Percentiles rank a stretch among this genome's conserved stretches.
Evolutionary conservation across 2,113 vertebrate genomes (phyloP).

Genomic region (Labeo rohita): DNA sequence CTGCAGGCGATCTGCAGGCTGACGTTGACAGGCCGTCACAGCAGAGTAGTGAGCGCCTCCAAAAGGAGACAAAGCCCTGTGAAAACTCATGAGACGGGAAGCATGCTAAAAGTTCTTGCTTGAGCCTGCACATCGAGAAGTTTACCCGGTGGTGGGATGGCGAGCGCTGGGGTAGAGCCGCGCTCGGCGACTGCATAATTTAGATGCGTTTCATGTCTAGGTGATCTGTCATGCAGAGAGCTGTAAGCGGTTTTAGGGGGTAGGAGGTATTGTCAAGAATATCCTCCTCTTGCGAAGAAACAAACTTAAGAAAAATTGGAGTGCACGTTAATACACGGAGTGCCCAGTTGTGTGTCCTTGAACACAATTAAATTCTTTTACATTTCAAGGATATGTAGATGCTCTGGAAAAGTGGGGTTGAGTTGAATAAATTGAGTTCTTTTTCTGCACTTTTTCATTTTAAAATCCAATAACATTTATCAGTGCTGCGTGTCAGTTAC

Average conservation of each 20-base stretch:
- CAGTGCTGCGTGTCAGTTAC: too few species aligned
- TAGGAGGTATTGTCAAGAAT: conserved; percentile 66
- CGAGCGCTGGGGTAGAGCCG: conserved; percentile 29
- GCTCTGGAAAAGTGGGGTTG: too few species aligned
- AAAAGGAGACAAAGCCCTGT: conserved; percentile 62
- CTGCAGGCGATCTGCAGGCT: conserved; percentile 66
- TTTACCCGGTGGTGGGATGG: conserved; percentile 11
- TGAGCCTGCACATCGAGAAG: background rate
- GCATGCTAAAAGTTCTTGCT: conserved; percentile 13
- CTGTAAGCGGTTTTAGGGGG: conserved; percentile 66
- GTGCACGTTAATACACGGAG: background rate
- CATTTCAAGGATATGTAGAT: too few species aligned
- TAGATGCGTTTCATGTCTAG: conserved; percentile 69
- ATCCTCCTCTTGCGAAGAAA: conserved; percentile 63
- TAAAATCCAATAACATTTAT: too few species aligned
- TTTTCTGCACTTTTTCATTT: too few species aligned
- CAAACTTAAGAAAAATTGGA: conserved; percentile 50
- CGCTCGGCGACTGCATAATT: conserved; percentile 66
- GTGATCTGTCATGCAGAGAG: conserved; percentile 71
- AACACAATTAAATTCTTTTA: too few species aligned
- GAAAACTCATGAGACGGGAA: conserved; percentile 34
- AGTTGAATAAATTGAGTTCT: background rate
- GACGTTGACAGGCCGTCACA: conserved; percentile 70
- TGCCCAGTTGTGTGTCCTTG: too few species aligned
- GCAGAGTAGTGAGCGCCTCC: conserved; percentile 60